phyloP scores from a whole-genome alignment of 2,888 invertebrate species.

The Seira ritae region DNA sequence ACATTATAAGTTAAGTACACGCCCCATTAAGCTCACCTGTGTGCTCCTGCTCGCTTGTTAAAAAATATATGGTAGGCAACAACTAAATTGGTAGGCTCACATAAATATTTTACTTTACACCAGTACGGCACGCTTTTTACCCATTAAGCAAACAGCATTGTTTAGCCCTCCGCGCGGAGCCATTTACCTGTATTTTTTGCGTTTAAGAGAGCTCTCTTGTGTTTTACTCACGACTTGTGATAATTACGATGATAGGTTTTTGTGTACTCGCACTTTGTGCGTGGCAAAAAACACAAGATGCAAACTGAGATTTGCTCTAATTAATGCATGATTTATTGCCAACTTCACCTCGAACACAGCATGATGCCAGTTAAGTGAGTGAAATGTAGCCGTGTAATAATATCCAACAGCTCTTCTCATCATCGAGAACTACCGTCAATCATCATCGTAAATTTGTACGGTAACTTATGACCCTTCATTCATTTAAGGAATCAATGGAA shows the following conservation, averaged over 20 bases:
- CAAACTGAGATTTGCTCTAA: slow-evolving; percentile 66
- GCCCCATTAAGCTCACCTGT: slow-evolving; percentile 14
- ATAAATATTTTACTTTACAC: slow-evolving; percentile 9
- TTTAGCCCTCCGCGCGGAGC: too few relatives aligned
- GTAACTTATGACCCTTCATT: slow-evolving; percentile 7
- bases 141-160: slow-evolving; percentile 16
- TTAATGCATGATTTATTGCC: slow-evolving; percentile 54
- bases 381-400: slow-evolving; percentile 1
- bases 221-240: slow-evolving; percentile 18
- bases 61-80: not conserved
- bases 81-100: slow-evolving; percentile 13
- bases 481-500: slow-evolving; percentile 8
- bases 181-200: not conserved
- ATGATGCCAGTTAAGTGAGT: slow-evolving; percentile 14
- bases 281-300: slow-evolving; percentile 40
- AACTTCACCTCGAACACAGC: slow-evolving; percentile 32
- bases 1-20: not conserved
- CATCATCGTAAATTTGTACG: not conserved
- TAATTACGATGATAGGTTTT: slow-evolving; percentile 18
- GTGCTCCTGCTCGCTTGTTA: not conserved
- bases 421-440: slow-evolving; percentile 6
- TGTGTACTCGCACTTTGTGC: slow-evolving; percentile 15
- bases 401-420: not conserved
- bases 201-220: too few relatives aligned
- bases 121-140: slow-evolving; percentile 12